Conservation (phyloP, 2,113 vertebrate species). For the Mormyrus lacerda region DNA sequence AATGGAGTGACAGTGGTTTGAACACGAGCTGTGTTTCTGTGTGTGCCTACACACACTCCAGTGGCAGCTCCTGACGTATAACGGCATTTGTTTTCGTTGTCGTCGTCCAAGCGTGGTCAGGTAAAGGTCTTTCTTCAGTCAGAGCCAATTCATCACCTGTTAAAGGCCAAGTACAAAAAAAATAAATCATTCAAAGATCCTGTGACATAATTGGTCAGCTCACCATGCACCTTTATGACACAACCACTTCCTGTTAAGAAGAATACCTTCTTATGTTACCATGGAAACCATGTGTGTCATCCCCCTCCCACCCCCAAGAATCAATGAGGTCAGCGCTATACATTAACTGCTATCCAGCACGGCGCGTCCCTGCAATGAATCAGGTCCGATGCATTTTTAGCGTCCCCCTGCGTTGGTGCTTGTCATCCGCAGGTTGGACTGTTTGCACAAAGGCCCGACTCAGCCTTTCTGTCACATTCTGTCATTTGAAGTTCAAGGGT, state of each 20-base stretch:
- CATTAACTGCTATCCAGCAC: not conserved
- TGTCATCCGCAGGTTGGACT: not conserved
- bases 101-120: not conserved
- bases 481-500: not conserved
- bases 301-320: not conserved
- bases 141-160: conserved; percentile 3
- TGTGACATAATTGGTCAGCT: not conserved
- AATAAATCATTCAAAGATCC: not conserved
- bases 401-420: not conserved
- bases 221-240: not conserved
- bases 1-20: not conserved
- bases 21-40: not conserved
- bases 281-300: not conserved
- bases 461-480: not conserved
- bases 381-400: not conserved
- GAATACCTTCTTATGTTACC: not conserved
- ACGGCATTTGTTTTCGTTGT: not conserved
- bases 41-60: not conserved
- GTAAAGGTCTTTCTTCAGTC: conserved; percentile 3
- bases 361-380: not conserved
- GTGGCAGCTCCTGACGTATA: not conserved
- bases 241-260: not conserved
- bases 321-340: not conserved
- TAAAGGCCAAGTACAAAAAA: not conserved
- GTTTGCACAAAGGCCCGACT: not conserved